Evolutionary conservation across 1,140 invertebrate species (phyloP).

Genomic region (Galleria mellonella): DNA sequence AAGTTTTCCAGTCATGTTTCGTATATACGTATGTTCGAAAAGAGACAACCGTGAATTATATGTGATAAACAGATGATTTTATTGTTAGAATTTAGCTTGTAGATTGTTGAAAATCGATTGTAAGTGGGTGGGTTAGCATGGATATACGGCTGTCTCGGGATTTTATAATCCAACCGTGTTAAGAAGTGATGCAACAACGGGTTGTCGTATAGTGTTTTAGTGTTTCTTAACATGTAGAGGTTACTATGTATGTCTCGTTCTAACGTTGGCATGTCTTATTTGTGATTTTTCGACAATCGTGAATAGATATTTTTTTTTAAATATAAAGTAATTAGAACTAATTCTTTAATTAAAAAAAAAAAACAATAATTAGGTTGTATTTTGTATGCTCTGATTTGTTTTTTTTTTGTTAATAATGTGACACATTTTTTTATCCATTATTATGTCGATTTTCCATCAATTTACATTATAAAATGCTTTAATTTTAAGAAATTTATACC

Average conservation of each 20-base stretch:
- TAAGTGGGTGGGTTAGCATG: slow-evolving; percentile 61
- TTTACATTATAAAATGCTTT: too few relatives aligned
- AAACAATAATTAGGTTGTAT: too few relatives aligned
- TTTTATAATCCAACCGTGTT: slow-evolving; percentile 46
- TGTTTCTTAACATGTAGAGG: slow-evolving; percentile 33
- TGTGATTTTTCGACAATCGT: slow-evolving; percentile 18
- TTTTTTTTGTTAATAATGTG: too few relatives aligned
- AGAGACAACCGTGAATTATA: slow-evolving; percentile 12
- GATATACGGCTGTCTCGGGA: slow-evolving; percentile 39
- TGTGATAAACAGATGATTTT: slow-evolving; percentile 16
- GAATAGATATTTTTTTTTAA: slow-evolving; percentile 25
- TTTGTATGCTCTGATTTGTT: too few relatives aligned
- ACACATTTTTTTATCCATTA: too few relatives aligned
- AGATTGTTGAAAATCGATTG: slow-evolving; percentile 67
- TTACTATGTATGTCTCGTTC: slow-evolving; percentile 38
- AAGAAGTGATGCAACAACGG: slow-evolving; percentile 45
- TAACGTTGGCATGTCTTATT: slow-evolving; percentile 19
- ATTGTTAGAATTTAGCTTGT: slow-evolving; percentile 27
- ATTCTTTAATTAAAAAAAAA: too few relatives aligned
- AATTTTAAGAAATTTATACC: too few relatives aligned
- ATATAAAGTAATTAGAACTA: slow-evolving; percentile 13
- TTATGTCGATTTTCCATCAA: too few relatives aligned
- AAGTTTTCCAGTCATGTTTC: slow-evolving; percentile 23
- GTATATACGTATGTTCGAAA: slow-evolving; percentile 8
- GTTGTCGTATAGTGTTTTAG: slow-evolving; percentile 37